Evolutionary conservation across 2,888 invertebrate genomes (phyloP), one percentile per base, ranked within the genome.

Genomic region (Quadriops clusia): DNA sequence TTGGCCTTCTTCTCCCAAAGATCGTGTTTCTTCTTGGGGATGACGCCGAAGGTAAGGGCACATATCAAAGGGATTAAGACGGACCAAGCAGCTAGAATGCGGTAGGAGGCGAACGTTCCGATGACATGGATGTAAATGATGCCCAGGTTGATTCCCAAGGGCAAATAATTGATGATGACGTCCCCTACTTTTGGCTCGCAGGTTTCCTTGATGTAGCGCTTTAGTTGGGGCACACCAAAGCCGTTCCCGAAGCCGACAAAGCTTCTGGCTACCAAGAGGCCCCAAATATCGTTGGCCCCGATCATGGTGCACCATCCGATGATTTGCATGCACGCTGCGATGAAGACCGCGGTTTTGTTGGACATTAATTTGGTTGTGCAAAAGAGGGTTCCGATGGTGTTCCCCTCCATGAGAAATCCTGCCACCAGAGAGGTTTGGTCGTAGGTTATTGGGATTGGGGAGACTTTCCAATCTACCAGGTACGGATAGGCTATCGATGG

Each of bases 331-430:
- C 28, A 23, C 17, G 22, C 30, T 32, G 41, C 39, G 3, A 42
- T 17, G 32, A 42, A 37, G 10, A 46, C 31, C 3, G 38, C 39
- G 8, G 38, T 18, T 36, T 41, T 45, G 18, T 37, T 40, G 5
- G 40, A 37, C 8, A 46, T 17, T 10, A 34, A 31, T 10, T 30
- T 41, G n/a, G 31, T 28, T 1, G 37, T 39, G 18, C 42, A 40
- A 18, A 46, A 41, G 7, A 45, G 34, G 9, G 33, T 29, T 17
- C 46, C 46, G 7, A 45, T 22, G 5, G 37, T 35, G 37, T 46
- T 46, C 30, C 44, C 46, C 28, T 46, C 41, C 42, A 43, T 36
- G n/a, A 46, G 33, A 17, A 46, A 42, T 8, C 44, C 44, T 3
- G 46, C 43, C 16, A 45, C 43, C 22, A 45, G 21, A 3, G 44